These are phyloP conservation scores for Notechis scutatus DNA, from an alignment of 2,113 vertebrate species.

Conservation along the genomic window DNA sequence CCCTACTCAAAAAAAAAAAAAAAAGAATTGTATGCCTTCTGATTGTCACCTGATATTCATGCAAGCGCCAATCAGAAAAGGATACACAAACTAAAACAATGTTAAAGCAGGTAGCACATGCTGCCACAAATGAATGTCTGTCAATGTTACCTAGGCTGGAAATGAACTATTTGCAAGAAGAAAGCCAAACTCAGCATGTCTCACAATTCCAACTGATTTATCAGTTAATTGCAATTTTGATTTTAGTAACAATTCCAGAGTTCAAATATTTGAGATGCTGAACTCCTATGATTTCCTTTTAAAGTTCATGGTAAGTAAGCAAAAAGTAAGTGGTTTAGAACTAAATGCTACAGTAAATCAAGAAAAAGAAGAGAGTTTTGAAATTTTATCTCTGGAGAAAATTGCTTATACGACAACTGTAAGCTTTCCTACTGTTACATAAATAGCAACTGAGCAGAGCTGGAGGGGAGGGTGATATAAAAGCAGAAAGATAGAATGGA, in stretches of 20 bases:
- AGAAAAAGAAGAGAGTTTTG: neutral
- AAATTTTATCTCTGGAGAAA: neutral
- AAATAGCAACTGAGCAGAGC: neutral
- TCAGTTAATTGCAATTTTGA: neutral
- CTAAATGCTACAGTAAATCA: neutral
- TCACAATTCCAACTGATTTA: neutral
- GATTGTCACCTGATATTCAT: neutral
- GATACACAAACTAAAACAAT: neutral
- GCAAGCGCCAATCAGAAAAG: neutral
- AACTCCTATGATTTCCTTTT: neutral
- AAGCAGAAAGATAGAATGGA: neutral
- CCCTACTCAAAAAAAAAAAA: too few relatives aligned
- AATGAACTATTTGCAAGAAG: neutral
- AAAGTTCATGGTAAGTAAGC: neutral
- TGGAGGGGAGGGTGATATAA: neutral
- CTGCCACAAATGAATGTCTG: neutral
- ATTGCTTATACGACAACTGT: neutral
- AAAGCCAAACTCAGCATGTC: neutral
- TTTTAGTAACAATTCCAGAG: neutral
- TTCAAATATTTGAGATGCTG: neutral
- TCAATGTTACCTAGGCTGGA: neutral
- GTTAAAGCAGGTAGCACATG: neutral
- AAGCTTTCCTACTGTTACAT: neutral
- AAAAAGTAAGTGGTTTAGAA: neutral
- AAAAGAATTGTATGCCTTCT: too few relatives aligned